Conservation (phyloP, 2,797 vertebrate genomes). For the Acrossocheilus fasciatus region DNA sequence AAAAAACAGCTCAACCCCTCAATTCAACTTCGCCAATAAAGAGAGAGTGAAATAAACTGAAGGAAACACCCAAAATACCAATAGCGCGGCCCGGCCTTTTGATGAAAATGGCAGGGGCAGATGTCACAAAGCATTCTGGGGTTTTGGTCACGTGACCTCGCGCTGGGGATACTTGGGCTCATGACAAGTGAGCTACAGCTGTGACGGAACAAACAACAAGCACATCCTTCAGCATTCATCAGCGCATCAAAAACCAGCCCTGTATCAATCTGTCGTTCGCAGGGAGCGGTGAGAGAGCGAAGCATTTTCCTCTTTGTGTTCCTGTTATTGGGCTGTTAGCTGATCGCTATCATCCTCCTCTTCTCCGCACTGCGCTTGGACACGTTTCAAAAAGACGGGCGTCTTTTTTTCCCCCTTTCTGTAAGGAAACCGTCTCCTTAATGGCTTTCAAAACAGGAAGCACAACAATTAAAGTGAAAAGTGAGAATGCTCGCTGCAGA, state of each 20-base stretch:
- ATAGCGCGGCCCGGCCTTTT: constrained; percentile 55
- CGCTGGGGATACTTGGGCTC: constrained; percentile 72
- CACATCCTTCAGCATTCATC: constrained; percentile 78
- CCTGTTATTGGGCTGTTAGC: constrained; percentile 83
- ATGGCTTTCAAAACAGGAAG: constrained; percentile 88
- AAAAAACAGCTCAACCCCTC: constrained; percentile 48
- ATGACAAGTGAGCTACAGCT: constrained; percentile 84
- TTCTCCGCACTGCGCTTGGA: constrained; percentile 82
- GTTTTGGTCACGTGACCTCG: constrained; percentile 75
- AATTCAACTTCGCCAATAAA: constrained; percentile 53
- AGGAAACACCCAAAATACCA: constrained; percentile 55
- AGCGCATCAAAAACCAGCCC: constrained; percentile 73
- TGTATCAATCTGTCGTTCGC: constrained; percentile 80
- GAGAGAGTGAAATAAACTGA: constrained; percentile 24
- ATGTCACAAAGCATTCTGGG: constrained; percentile 84
- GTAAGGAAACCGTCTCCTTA: constrained; percentile 85
- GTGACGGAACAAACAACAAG: constrained; percentile 80
- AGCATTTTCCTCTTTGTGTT: constrained; percentile 77
- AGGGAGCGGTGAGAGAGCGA: constrained; percentile 52
- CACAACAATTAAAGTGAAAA: constrained; percentile 77
- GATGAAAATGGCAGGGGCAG: constrained; percentile 78
- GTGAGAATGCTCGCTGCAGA: constrained; percentile 69
- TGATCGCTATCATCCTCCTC: constrained; percentile 82
- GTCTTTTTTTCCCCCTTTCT: constrained; percentile 76
- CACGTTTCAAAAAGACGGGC: constrained; percentile 84